Percentiles rank a stretch among this genome's conserved stretches.
phyloP scores from a whole-genome alignment of 2,113 vertebrate genomes.

The Rhinopomastus cyanomelas region DNA sequence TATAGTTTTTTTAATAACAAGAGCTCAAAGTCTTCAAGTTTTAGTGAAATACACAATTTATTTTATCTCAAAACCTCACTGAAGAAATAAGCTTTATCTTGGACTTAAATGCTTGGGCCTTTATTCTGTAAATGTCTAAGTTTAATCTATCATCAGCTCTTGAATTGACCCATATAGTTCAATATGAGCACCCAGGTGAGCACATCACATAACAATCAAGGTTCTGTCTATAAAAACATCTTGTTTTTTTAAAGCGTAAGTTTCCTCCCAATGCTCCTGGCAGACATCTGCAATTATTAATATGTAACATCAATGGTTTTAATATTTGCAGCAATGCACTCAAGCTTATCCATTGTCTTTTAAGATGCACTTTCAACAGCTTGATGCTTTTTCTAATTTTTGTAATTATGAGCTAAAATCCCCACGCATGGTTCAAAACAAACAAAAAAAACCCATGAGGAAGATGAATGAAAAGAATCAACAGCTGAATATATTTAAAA shows the following conservation, averaged over 20 bases:
- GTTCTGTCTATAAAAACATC: background rate
- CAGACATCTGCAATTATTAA: background rate
- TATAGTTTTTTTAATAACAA: background rate
- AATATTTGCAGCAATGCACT: background rate
- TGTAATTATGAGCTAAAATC: background rate
- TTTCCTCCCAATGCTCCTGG: background rate
- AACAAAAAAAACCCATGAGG: background rate
- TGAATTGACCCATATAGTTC: background rate
- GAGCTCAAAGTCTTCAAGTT: background rate
- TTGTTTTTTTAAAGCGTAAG: background rate
- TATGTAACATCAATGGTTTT: background rate
- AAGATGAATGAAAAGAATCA: background rate
- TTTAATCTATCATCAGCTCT: background rate
- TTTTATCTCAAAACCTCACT: background rate
- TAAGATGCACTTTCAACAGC: background rate
- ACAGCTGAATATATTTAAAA: background rate
- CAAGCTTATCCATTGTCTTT: background rate
- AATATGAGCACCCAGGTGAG: background rate
- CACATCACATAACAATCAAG: background rate
- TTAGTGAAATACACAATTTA: background rate
- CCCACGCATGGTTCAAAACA: background rate
- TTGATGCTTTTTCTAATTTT: background rate
- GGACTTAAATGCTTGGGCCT: background rate
- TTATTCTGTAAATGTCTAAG: background rate
- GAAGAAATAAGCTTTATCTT: background rate